phyloP scores from a whole-genome alignment of 2,113 vertebrate species.

The Tupaia chinensis region DNA sequence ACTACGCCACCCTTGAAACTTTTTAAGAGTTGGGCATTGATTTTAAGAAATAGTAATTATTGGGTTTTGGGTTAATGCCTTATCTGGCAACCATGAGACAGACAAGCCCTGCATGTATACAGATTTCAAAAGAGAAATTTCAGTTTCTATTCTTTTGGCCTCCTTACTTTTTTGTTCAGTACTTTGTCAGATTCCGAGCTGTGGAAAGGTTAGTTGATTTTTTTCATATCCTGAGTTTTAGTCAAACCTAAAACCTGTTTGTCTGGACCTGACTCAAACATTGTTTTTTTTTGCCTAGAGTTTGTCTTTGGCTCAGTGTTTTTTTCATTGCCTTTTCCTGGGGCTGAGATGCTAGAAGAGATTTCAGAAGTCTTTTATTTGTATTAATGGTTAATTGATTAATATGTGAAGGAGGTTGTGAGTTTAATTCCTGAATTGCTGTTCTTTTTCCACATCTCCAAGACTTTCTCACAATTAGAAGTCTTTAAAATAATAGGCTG shows the following conservation, averaged over 20 bases:
- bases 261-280: neutral
- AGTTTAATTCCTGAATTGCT: constrained; percentile 35
- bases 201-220: neutral
- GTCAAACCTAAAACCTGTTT: constrained; percentile 23
- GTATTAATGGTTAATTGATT: constrained; percentile 49
- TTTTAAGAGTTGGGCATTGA: constrained; percentile 20
- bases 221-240: neutral
- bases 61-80: constrained; percentile 33
- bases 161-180: constrained; percentile 34
- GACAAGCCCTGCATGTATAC: neutral
- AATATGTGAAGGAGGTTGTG: neutral
- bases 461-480: neutral
- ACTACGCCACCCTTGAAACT: too few species aligned
- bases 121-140: constrained; percentile 15
- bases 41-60: constrained; percentile 43
- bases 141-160: constrained; percentile 27
- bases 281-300: constrained; percentile 18
- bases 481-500: neutral
- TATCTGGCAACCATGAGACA: neutral
- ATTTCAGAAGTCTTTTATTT: constrained; percentile 7
- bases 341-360: neutral
- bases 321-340: neutral
- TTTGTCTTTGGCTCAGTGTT: neutral
- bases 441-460: neutral
- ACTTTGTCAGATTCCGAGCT: constrained; percentile 26